These are phyloP conservation scores for Drosophila setifemur DNA, from an alignment of 1,140 invertebrate species.

Conservation along the genomic window DNA sequence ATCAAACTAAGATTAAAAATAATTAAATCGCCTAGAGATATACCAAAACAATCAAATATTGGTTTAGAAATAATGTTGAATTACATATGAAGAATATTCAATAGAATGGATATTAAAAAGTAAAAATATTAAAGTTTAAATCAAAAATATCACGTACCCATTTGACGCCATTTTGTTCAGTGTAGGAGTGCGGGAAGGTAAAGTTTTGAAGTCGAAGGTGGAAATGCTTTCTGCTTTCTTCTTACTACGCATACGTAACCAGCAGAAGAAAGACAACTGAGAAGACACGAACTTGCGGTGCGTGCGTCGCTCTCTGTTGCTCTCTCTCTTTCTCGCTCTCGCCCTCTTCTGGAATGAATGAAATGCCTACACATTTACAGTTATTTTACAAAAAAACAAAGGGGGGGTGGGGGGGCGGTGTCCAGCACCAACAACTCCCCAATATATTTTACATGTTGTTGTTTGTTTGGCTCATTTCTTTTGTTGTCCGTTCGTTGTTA, in stretches of 20 bases:
- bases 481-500: constrained; percentile 16
- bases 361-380: constrained; percentile 79
- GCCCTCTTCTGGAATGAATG: constrained; percentile 55
- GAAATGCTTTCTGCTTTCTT: constrained; percentile 63
- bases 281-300: constrained; percentile 39
- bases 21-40: too few species aligned
- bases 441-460: constrained; percentile 70
- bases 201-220: constrained; percentile 27
- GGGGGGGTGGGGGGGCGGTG: too few species aligned
- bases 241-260: constrained; percentile 58
- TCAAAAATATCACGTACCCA: neutral
- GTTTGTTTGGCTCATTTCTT: constrained; percentile 29
- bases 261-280: constrained; percentile 29
- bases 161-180: neutral
- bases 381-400: constrained; percentile 66
- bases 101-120: neutral
- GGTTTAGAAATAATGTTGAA: too few species aligned
- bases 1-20: neutral
- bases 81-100: neutral
- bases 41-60: too few species aligned
- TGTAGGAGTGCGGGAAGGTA: constrained; percentile 1
- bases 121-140: neutral
- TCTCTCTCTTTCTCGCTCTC: neutral
- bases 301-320: constrained; percentile 60
- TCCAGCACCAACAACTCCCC: constrained; percentile 46